Base-by-base conservation (phyloP, 2,888 invertebrate species). In the Tenthredo notha region DNA sequence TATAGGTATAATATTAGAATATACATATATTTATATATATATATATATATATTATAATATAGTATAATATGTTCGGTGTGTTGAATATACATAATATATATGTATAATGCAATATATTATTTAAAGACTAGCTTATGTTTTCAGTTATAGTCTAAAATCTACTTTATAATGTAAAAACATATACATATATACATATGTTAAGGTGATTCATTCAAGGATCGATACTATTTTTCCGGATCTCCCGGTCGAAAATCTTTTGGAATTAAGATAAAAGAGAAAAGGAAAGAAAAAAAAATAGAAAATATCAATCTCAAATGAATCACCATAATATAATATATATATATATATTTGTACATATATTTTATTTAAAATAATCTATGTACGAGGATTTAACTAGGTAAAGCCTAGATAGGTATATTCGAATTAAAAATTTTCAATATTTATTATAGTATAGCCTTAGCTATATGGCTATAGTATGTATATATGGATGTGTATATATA, bases 111-210 rank as follows among this genome's bases (percentile, higher is more conserved):
- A 70, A 70, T 70, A 70, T 67, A 70, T 33, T 18, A 70, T 40
- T 72, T 72, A n/a, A 33, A 70, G 70, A 70, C 70, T 70, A 70
- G 70, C 70, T 70, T 70, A 70, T 29, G 70, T 70, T 70, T 70
- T 37, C 70, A 37, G 6, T 70, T 29, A 70, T 37, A 70, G 37
- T n/a, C 29, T 37, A 33, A 70, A 70, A 70, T n/a, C 70, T 70
- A 37, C 18, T 18, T n/a, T 70, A 33, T 70, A n/a, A 15, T n/a
- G 5, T 50, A 3, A 10, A 70, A 7, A 25, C 21, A 58, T 58
- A 21, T 58, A 58, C 7, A 21, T 58, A 58, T n/a, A n/a, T 67
- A n/a, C 29, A n/a, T 29, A 29, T 29, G 2, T 29, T 29, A 29
- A 2, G 29, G 29, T 29, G 29, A 29, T 29, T 29, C 29, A 29